Percentiles rank a stretch among this genome's conserved stretches.
Evolutionary conservation across 2,888 invertebrate genomes (phyloP).

Genomic region (Chorisops tibialis): DNA sequence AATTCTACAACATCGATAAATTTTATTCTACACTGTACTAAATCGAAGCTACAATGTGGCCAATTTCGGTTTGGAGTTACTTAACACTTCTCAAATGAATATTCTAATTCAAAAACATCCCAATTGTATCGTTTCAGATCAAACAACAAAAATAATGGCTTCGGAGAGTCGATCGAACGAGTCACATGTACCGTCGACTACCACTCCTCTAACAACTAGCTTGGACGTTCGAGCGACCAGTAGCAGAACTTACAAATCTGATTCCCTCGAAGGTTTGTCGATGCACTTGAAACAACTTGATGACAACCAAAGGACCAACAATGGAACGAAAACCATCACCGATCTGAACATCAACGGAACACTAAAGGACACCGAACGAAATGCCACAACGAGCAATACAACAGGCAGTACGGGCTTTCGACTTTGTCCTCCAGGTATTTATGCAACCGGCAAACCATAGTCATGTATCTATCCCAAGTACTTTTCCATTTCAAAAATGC

Average conservation of each 20-base stretch:
- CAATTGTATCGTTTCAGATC: neutral
- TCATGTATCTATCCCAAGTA: too few relatives aligned
- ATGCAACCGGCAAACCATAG: neutral
- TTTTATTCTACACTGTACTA: too few relatives aligned
- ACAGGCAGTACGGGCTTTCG: neutral
- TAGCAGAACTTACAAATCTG: conserved; percentile 3
- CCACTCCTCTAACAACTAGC: neutral
- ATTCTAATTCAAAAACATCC: too few relatives aligned
- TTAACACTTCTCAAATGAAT: too few relatives aligned
- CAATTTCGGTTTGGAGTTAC: too few relatives aligned
- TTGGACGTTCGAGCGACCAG: neutral
- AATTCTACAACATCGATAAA: neutral
- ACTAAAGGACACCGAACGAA: neutral
- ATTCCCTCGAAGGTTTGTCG: conserved; percentile 4
- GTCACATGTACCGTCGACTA: neutral
- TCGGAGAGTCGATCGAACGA: neutral
- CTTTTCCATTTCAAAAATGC: too few relatives aligned
- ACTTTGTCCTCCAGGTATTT: conserved; percentile 10
- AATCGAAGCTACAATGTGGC: too few relatives aligned
- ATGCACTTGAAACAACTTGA: conserved; percentile 8
- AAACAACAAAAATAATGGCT: neutral
- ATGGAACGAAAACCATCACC: neutral
- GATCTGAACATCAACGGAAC: neutral
- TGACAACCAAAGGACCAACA: neutral
- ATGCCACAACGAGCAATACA: neutral